A percentile compares a stretch with the other conserved stretches of the same genome.
Conservation (phyloP, 2,113 vertebrate species). For the Tragelaphus imberbis region DNA sequence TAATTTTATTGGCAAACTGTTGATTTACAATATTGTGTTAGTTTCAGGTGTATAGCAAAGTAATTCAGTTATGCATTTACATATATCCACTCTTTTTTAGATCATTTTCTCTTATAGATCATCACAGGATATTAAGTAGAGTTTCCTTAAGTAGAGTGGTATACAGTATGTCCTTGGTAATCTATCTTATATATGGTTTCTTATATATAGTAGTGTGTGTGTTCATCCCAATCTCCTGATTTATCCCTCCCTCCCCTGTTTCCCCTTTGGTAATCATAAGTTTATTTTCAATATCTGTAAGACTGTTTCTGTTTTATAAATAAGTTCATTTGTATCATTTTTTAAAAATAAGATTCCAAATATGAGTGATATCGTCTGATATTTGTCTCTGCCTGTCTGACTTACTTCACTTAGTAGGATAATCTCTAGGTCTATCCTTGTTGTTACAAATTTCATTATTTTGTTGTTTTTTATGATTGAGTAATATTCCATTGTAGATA, state of each 20-base stretch:
- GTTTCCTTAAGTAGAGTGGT: neutral
- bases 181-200: neutral
- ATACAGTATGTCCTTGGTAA: neutral
- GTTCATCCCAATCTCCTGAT: neutral
- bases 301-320: neutral
- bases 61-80: neutral
- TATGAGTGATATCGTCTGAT: neutral
- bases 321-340: neutral
- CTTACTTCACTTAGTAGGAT: neutral
- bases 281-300: neutral
- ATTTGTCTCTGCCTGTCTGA: neutral
- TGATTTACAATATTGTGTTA: neutral
- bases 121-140: neutral
- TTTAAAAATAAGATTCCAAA: neutral
- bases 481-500: neutral
- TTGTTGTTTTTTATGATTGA: neutral
- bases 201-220: neutral
- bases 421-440: neutral
- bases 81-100: neutral
- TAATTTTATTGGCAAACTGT: neutral
- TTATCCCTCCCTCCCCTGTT: neutral
- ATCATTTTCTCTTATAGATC: neutral
- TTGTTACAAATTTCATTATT: neutral
- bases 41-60: neutral
- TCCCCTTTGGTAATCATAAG: neutral